Conservation (phyloP, 2,113 vertebrate species). For the Epinephelus cyanopodus region DNA sequence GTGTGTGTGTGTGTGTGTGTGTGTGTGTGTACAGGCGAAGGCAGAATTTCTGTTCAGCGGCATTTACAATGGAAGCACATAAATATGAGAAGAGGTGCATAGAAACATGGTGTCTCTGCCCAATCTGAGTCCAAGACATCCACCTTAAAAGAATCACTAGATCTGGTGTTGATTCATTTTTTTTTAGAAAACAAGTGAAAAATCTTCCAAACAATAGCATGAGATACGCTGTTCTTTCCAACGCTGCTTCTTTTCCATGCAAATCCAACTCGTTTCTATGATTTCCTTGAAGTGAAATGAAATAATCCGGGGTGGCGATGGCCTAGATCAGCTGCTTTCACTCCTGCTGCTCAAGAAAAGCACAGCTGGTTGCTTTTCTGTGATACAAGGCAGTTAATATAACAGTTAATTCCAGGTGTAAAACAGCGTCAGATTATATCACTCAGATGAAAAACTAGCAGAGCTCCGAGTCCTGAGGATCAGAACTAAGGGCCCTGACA, state of each 20-base stretch:
- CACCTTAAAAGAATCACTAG: conserved; percentile 25
- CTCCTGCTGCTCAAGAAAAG: neutral
- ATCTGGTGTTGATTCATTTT: conserved; percentile 40
- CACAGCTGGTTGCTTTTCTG: neutral
- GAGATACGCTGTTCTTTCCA: conserved; percentile 15
- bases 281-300: conserved; percentile 24
- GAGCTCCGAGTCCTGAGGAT: neutral
- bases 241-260: conserved; percentile 34
- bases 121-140: conserved; percentile 48
- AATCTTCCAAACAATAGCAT: conserved; percentile 28
- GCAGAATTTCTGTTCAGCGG: conserved; percentile 50
- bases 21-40: conserved; percentile 43
- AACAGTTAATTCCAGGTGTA: conserved; percentile 1
- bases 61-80: conserved; percentile 60
- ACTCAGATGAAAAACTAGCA: neutral
- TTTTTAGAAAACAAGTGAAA: conserved; percentile 28
- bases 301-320: conserved; percentile 16
- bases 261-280: conserved; percentile 33
- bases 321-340: conserved; percentile 21
- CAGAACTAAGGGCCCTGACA: neutral
- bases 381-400: neutral
- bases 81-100: conserved; percentile 46
- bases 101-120: conserved; percentile 36
- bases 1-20: conserved; percentile 28
- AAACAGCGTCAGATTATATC: neutral